These are phyloP conservation scores for Cacatua alba DNA, from an alignment of 2,113 vertebrate species.

Conservation along the genomic window DNA sequence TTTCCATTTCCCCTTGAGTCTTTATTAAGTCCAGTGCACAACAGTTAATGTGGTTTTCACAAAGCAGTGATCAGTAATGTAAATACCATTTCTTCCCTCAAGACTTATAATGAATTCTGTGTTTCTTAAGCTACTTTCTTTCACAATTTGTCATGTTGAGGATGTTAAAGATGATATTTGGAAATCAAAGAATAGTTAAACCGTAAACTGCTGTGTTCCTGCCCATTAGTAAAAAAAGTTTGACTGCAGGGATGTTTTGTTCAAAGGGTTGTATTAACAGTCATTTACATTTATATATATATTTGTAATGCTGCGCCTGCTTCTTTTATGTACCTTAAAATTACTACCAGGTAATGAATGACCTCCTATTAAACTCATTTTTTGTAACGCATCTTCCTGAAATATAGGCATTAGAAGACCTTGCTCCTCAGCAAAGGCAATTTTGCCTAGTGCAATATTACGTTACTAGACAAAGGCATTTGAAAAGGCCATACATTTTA, in stretches of 20 bases:
- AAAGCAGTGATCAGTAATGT: constrained; percentile 54
- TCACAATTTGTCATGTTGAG: constrained; percentile 47
- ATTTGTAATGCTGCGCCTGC: constrained; percentile 31
- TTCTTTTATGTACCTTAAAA: constrained; percentile 56
- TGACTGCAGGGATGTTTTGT: constrained; percentile 9
- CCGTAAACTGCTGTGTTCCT: neutral
- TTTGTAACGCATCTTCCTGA: constrained; percentile 48
- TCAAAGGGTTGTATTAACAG: constrained; percentile 19
- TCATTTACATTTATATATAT: constrained; percentile 26
- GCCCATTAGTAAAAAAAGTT: constrained; percentile 23
- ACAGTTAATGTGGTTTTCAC: constrained; percentile 48
- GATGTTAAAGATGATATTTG: constrained; percentile 24
- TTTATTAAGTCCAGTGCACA: constrained; percentile 43
- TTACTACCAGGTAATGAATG: constrained; percentile 36
- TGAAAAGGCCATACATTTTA: constrained; percentile 59
- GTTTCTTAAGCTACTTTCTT: constrained; percentile 34
- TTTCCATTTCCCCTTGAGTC: constrained; percentile 21
- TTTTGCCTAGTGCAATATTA: constrained; percentile 51
- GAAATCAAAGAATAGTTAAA: constrained; percentile 37
- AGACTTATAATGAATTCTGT: constrained; percentile 4
- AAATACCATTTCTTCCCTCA: constrained; percentile 65
- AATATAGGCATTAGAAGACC: constrained; percentile 54
- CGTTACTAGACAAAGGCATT: constrained; percentile 61
- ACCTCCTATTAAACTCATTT: constrained; percentile 11
- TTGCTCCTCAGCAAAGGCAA: constrained; percentile 21